Percentiles rank a stretch among this genome's conserved stretches.
phyloP scores from a whole-genome alignment of 2,888 invertebrate genomes.

The Acleris laterana region DNA sequence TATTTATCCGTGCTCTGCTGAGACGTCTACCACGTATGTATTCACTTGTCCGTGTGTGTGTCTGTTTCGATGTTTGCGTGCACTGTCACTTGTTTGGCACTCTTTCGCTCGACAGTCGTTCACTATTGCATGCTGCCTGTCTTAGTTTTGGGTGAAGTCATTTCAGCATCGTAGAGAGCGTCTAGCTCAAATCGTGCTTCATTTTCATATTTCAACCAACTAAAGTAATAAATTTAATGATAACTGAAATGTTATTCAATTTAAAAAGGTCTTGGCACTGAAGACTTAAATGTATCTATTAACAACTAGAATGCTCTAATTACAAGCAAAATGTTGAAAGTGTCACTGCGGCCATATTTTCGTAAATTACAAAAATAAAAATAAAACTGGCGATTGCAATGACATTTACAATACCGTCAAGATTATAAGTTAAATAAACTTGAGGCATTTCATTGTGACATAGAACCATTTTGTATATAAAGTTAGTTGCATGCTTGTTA shows the following conservation, averaged over 20 bases:
- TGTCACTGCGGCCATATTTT: too few species aligned
- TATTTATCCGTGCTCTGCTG: slow-evolving; percentile 83
- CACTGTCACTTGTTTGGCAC: slow-evolving; percentile 79
- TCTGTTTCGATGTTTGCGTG: slow-evolving; percentile 82
- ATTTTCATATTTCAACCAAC: background rate
- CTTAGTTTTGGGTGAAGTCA: slow-evolving; percentile 49
- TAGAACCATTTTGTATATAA: background rate
- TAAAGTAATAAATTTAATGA: too few species aligned
- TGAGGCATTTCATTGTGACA: background rate
- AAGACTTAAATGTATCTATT: too few species aligned
- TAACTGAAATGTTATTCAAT: too few species aligned
- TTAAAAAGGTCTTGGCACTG: too few species aligned
- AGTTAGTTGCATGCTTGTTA: slow-evolving; percentile 30
- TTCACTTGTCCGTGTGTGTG: slow-evolving; percentile 80
- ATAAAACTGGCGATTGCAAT: too few species aligned
- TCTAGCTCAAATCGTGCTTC: background rate
- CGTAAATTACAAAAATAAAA: too few species aligned
- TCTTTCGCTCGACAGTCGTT: slow-evolving; percentile 54
- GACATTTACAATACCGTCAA: too few species aligned
- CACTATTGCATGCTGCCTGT: slow-evolving; percentile 79
- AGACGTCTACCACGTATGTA: slow-evolving; percentile 84
- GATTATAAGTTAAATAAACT: too few species aligned
- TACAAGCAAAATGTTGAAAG: too few species aligned
- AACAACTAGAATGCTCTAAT: too few species aligned
- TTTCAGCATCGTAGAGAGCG: background rate